Base-by-base conservation (phyloP, 2,113 vertebrate genomes). In the Chionomys nivalis region DNA sequence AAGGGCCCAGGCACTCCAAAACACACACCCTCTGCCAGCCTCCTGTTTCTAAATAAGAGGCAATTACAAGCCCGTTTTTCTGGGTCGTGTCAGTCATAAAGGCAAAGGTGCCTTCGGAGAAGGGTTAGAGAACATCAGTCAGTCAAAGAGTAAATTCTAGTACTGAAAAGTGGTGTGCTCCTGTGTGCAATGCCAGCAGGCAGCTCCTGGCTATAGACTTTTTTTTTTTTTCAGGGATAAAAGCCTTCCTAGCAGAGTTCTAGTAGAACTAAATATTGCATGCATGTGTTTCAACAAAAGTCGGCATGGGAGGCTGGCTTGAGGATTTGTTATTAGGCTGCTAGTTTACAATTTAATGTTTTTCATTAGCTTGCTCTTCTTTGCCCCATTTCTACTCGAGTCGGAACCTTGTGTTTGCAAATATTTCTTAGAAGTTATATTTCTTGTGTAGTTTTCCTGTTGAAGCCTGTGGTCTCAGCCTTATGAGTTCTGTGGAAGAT, bases 141-240 rank as follows among this genome's bases (percentile, higher is more conserved):
- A 44, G 1, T 93, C 96, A 97, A 96, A 97, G 72, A 94, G 70
- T 58, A 97, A 91, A 52, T 68, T 96, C 73, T 23, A 33, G 89
- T 77, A 83, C 92, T 95, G 90, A 98, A 94, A 97, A 93, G 92
- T 9, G 83, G 76, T 96, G 33, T 36, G 14, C 94, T 85, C 39
- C 89, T 95, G 86, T 0, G 1, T 79, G 61, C 85, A 63, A 70
- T 95, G 97, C 97, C 96, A 97, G 96, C 91, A 98, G 98, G 97
- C 79, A 97, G 96, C 93, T 98, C 90, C 96, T 96, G 95, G 97
- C 95, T 98, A 94, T 85, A 83, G 61, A 97, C 47, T 1, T n/a
- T 98, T 97, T 97, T 97, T 92, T 1, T n/a, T 98, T 97, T 97
- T 97, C 93, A 92, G 82, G 88, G 97, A 98, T 97, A 96, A 98